phyloP scores from a whole-genome alignment of 1,140 invertebrate genomes.

The Latrodectus geometricus region DNA sequence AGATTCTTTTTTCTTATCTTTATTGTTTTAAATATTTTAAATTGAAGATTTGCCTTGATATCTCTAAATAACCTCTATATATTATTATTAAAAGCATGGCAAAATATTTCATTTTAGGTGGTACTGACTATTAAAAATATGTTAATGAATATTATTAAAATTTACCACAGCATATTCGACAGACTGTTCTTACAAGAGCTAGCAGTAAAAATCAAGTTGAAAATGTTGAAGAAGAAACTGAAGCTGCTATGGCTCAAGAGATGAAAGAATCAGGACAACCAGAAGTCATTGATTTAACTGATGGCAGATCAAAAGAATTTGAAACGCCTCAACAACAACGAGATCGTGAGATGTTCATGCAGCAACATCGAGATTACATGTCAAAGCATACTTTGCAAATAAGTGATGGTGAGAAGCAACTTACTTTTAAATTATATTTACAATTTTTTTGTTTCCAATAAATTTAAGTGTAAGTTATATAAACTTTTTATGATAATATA shows the following conservation, averaged over 20 bases:
- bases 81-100: no score
- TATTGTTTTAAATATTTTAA: no score
- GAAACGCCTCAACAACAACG: slow-evolving; percentile 23
- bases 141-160: background rate
- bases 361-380: slow-evolving; percentile 76
- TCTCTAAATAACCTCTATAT: no score
- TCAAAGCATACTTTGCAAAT: slow-evolving; percentile 72
- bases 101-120: no score
- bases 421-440: no score
- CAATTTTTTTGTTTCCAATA: no score
- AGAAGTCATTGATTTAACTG: slow-evolving; percentile 82
- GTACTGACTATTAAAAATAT: no score
- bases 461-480: no score
- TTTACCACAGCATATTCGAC: slow-evolving; percentile 82
- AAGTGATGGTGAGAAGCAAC: slow-evolving; percentile 70
- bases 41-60: no score
- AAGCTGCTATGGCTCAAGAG: slow-evolving; percentile 72
- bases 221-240: slow-evolving; percentile 75
- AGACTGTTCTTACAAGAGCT: slow-evolving; percentile 85
- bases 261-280: slow-evolving; percentile 73
- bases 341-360: slow-evolving; percentile 68
- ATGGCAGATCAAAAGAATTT: slow-evolving; percentile 69
- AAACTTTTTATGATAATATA: no score
- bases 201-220: slow-evolving; percentile 77
- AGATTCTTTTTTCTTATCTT: no score